Base-by-base conservation (phyloP, 2,888 invertebrate species). In the Cryptus viduatorius region DNA sequence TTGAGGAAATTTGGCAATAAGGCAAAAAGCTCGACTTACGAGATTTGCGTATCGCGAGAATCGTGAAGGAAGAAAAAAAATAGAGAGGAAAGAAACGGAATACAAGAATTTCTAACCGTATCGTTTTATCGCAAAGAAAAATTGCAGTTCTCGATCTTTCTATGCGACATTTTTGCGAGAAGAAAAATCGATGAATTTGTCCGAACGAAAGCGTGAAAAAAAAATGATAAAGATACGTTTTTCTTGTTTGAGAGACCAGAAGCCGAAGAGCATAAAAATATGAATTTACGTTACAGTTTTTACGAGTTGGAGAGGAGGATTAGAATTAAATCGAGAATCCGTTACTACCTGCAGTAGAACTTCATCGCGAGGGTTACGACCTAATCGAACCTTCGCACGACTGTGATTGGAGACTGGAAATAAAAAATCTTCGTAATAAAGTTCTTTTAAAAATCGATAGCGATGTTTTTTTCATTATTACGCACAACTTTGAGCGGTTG, bases 361-460 rank as follows among this genome's bases (percentile, higher is more conserved):
- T 79, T 83, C 48, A 80, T 37, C 59, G 79, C 79, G 76, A 72
- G 0, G 8, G 37, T 37, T 65, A 48, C 71, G 56, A 37, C 8
- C 46, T 46, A 7, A 71, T 76, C 69, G 83, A 59, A 65, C 29
- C n/a, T 59, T 79, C 48, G 65, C 65, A 72, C 75, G 50, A 76
- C 83, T 76, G 79, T 83, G 69, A 83, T 80, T 76, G 72, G 76
- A 64, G 46, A 73, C 59, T 53, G 69, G 61, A 10, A 16, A 53
- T 19, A 19, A 48, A 56, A 68, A 71, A 59, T 71, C 71, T 83
- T 79, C 71, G 50, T 79, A 83, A 83, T 83, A 76, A 83, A 83
- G 59, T 71, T 69, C 46, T 37, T 75, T 71, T 76, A 53, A 24
- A 71, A 76, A 76, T 61, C 71, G 50, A 65, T 69, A 12, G 42